These are phyloP conservation scores for Drosophila prostipennis DNA, from an alignment of 2,888 invertebrate species.

Conservation along the genomic window DNA sequence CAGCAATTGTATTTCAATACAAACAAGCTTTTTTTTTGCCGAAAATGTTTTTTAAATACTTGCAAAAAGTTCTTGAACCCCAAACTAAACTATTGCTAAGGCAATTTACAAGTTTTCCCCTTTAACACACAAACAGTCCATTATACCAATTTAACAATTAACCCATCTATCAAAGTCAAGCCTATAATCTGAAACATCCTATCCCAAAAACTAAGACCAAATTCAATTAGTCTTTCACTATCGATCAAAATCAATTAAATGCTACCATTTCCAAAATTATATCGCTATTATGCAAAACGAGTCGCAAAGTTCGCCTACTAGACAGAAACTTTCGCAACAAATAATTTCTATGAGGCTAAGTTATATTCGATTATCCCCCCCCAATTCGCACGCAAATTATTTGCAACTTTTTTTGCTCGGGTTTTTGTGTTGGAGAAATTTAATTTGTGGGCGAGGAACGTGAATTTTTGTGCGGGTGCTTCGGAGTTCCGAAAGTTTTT, in stretches of 20 bases:
- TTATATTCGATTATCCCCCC: constrained; percentile 44
- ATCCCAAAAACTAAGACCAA: not conserved
- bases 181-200: not conserved
- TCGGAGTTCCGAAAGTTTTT: constrained; percentile 48
- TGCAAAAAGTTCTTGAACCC: not conserved
- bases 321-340: constrained; percentile 33
- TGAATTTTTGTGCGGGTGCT: constrained; percentile 34
- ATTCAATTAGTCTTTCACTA: constrained; percentile 25
- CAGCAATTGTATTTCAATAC: not conserved
- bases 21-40: no score
- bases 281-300: constrained; percentile 43
- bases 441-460: constrained; percentile 5
- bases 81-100: no score
- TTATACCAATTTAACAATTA: not conserved
- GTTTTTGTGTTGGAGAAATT: constrained; percentile 1
- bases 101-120: no score
- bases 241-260: constrained; percentile 44
- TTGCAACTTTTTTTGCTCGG: constrained; percentile 52
- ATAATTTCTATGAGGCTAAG: constrained; percentile 39
- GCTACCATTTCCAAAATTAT: constrained; percentile 23
- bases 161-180: constrained; percentile 2
- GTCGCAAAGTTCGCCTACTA: constrained; percentile 11
- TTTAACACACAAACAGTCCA: not conserved
- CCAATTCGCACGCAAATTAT: constrained; percentile 47
- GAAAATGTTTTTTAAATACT: not conserved